Percentiles rank a stretch among this genome's conserved stretches.
Conservation (phyloP, 2,888 invertebrate species). For the Muscina levida region DNA sequence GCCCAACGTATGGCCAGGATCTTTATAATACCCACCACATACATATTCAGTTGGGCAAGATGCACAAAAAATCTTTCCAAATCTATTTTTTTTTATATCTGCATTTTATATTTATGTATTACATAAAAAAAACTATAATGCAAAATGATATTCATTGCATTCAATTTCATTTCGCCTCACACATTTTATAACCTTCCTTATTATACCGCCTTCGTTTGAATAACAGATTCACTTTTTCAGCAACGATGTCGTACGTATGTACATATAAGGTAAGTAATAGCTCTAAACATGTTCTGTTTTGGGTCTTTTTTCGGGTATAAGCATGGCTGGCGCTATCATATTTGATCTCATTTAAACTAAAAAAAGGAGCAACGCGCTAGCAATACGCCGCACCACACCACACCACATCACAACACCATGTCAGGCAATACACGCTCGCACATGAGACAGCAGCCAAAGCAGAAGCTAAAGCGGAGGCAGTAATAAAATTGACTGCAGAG, state of each 20-base stretch:
- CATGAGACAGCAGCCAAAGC: conserved; percentile 61
- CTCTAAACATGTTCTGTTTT: conserved; percentile 63
- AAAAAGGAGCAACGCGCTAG: conserved; percentile 49
- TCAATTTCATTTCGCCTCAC: no score
- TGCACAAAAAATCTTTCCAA: no score
- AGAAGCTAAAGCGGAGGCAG: conserved; percentile 64
- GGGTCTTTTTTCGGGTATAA: conserved; percentile 62
- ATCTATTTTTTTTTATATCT: no score
- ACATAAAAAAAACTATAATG: no score
- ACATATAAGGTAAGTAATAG: conserved; percentile 62
- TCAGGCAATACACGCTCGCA: not conserved
- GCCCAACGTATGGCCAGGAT: no score
- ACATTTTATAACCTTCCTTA: no score
- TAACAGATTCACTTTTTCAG: conserved; percentile 55
- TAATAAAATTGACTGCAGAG: conserved; percentile 63
- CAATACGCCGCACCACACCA: conserved; percentile 23
- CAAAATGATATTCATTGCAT: no score
- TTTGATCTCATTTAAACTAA: conserved; percentile 75
- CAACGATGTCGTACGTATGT: conserved; percentile 28
- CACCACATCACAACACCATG: conserved; percentile 5
- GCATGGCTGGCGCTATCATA: conserved; percentile 76
- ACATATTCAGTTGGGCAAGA: no score
- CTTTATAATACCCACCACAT: no score
- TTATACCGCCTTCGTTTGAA: conserved; percentile 1
- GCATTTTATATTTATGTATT: no score